Evolutionary conservation across 2,113 vertebrate species (phyloP), one percentile per base, ranked within the genome.

Genomic region (Bos indicus): DNA sequence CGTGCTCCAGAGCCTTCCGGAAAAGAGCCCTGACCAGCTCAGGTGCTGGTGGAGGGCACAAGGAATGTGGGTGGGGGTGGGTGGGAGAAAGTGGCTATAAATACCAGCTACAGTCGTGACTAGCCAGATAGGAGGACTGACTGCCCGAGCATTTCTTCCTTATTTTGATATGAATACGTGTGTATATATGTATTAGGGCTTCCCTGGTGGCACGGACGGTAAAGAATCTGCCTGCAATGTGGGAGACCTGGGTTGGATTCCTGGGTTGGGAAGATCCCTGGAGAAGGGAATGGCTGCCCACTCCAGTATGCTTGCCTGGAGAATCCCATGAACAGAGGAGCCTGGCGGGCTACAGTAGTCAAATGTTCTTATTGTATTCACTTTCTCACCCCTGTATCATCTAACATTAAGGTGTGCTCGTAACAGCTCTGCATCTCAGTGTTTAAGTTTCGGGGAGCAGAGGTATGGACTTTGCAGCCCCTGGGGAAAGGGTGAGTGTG

Each of bases 141-240:
- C 2, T 4, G 21, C 13, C 1, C 0, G 6, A 2, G 6, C 5
- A 1, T 10, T 6, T 46, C 21, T 40, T 30, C 67, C 56, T 13
- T 12, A 25, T 16, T 52, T 7, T 12, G n/a, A 40, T 4, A 1
- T 0, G 71, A 59, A 7, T 3, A 5, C 8, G n/a, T 17, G 5
- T 30, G 43, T 30, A 7, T 6, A 2, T 2, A 6, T 0, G 43
- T 21, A 3, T 43, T 26, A 25, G 21, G 64, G 21, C 21, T 33
- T 43, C 21, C 71, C 36, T 13, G 36, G 67, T 12, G 67, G 71
- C 36, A 9, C 5, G 43, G 71, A 43, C 1, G 6, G 71, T 25
- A 14, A 43, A 25, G 11, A 43, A 14, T 23, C 71, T 13, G 71
- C 21, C 36, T 77, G 71, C 36, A 25, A 2, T 14, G 21, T 13